Evolutionary conservation across 1,140 invertebrate genomes (phyloP).

Genomic region (Heliconius himera): DNA sequence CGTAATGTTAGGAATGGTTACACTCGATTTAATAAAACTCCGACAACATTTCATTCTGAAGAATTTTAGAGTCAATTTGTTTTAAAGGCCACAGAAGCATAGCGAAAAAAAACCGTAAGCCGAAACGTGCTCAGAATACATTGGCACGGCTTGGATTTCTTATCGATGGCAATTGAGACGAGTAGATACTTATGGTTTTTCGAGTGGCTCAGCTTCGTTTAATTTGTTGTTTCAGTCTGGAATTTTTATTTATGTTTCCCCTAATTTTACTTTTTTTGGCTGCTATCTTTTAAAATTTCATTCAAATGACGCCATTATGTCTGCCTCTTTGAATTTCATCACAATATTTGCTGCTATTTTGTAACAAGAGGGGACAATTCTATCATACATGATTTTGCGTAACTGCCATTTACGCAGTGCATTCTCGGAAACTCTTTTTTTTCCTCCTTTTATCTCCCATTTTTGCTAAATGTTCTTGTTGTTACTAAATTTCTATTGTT

Average conservation of each 20-base stretch:
- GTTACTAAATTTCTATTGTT: too few relatives aligned
- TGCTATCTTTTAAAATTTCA: slow-evolving; percentile 36
- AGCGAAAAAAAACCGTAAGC: slow-evolving; percentile 76
- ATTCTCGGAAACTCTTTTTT: too few relatives aligned
- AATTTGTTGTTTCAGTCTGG: slow-evolving; percentile 80
- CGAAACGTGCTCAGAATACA: slow-evolving; percentile 79
- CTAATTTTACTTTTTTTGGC: slow-evolving; percentile 63
- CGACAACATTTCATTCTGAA: slow-evolving; percentile 79
- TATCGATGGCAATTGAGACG: slow-evolving; percentile 81
- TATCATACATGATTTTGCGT: background rate
- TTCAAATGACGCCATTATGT: background rate
- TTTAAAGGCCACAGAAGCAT: slow-evolving; percentile 75
- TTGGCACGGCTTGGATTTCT: slow-evolving; percentile 78
- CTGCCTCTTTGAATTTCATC: background rate
- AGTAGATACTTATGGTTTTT: slow-evolving; percentile 80
- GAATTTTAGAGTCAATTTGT: slow-evolving; percentile 81
- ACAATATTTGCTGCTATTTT: background rate
- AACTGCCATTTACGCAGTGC: background rate
- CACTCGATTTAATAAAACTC: slow-evolving; percentile 82
- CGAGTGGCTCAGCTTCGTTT: slow-evolving; percentile 80
- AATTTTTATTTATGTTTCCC: slow-evolving; percentile 81
- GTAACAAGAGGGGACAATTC: too few relatives aligned
- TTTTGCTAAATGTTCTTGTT: too few relatives aligned
- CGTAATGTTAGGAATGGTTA: slow-evolving; percentile 80
- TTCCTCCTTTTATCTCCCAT: too few relatives aligned